Percentiles rank a stretch among this genome's conserved stretches.
Conservation (phyloP, 2,888 invertebrate genomes). For the Drepanosiphum platanoidis region DNA sequence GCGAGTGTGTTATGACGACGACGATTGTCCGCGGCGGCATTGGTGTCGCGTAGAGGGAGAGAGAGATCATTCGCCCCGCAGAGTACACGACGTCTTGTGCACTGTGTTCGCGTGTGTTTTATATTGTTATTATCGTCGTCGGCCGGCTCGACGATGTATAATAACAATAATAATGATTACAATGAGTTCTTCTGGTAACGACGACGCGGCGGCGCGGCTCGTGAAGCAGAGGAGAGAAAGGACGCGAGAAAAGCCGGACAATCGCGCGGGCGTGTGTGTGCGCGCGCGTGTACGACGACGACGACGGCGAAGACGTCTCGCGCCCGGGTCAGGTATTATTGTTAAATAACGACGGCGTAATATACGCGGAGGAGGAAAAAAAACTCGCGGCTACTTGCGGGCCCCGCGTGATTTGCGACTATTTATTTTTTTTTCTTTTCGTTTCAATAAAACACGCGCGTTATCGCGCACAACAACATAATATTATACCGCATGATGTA, state of each 20-base stretch:
- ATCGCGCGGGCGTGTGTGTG: not conserved
- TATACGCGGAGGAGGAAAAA: not conserved
- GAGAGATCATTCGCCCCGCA: no score
- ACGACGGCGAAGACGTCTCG: not conserved
- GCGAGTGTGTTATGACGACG: no score
- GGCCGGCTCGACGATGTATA: not conserved
- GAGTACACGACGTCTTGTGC: no score
- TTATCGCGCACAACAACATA: not conserved
- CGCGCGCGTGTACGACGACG: not conserved
- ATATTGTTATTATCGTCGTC: not conserved
- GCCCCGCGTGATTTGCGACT: constrained; percentile 37
- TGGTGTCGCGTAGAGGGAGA: no score
- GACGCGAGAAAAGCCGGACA: not conserved
- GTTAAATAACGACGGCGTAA: not conserved
- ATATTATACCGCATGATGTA: not conserved
- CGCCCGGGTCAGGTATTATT: not conserved
- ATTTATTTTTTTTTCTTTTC: not conserved
- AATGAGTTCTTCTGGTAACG: not conserved
- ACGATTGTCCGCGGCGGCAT: no score
- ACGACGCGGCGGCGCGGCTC: not conserved
- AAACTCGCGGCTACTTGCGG: not conserved
- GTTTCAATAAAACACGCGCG: not conserved
- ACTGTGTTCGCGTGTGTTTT: not conserved
- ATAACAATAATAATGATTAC: not conserved
- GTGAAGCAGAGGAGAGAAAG: not conserved